Evolutionary conservation across 53 echinoderm and acorn worm species (phyloP), one percentile per base, ranked within the genome.

Genomic region (Mesocentrotus franciscanus): DNA sequence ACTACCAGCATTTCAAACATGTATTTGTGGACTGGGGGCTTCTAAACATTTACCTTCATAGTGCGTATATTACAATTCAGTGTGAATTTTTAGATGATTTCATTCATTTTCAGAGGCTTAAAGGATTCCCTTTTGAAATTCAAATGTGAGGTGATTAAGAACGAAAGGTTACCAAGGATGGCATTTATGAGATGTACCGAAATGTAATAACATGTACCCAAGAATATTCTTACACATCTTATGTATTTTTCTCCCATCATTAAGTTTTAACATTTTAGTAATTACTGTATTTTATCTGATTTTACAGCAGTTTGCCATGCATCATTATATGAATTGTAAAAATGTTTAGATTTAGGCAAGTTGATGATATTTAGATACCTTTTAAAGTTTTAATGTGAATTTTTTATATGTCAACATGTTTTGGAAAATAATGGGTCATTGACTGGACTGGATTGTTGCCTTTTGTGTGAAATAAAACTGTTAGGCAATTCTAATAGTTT

Each of bases 391-490:
- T 81, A 81, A 17, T 81, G 2, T 81, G 18, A 33, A 29, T 18
- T 42, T 42, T 81, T 35, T 42, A 16, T 7, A 79, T 81, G 42
- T 81, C 81, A 42, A 81, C 39, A 81, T 18, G 42, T 42, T 81
- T 39, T 39, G 42, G 5, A 18, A n/a, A 29, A 22, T 39, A 10
- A 36, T 81, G 39, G 18, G 29, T 20, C 36, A 20, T 18, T 39
- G 18, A 20, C 9, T 81, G 18, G 14, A 4, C 81, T n/a, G 6
- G 42, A 81, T 81, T 36, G 18, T 39, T 81, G 39, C 39, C 39
- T 81, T 42, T 81, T 81, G 13, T 81, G 42, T 42, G 39, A 81
- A 81, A 39, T 81, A 81, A 81, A 81, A 81, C 42, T 81, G 14
- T 76, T 42, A 5, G 42, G 81, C 81, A 36, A 81, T 81, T 81